These are phyloP conservation scores for Ectemnius lituratus DNA, from an alignment of 2,888 invertebrate genomes.

Conservation along the genomic window DNA sequence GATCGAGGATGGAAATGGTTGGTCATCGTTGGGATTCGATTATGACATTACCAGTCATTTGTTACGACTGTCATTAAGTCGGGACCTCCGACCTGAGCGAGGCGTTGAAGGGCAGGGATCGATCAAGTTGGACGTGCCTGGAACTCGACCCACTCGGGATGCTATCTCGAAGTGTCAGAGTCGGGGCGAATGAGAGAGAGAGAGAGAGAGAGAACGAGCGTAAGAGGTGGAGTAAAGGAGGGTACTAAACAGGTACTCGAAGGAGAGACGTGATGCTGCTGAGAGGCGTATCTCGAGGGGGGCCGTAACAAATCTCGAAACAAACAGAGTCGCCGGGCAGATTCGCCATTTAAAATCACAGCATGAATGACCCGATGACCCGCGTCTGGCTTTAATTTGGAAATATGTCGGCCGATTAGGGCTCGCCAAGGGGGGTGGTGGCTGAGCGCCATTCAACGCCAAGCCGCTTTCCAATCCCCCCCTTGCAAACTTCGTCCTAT, in stretches of 20 bases:
- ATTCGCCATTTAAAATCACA: slow-evolving; percentile 73
- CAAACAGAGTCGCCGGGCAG: slow-evolving; percentile 65
- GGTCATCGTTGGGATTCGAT: slow-evolving; percentile 47
- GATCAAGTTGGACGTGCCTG: slow-evolving; percentile 45
- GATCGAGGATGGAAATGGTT: slow-evolving; percentile 51
- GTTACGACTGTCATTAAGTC: slow-evolving; percentile 60
- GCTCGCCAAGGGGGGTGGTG: slow-evolving; percentile 59
- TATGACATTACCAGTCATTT: slow-evolving; percentile 61
- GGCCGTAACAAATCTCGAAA: slow-evolving; percentile 69
- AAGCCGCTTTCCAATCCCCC: slow-evolving; percentile 28
- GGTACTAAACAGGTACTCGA: too few relatives aligned
- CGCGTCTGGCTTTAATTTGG: slow-evolving; percentile 63
- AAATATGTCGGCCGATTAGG: slow-evolving; percentile 70
- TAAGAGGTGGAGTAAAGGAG: not conserved
- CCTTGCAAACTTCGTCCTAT: slow-evolving; percentile 23
- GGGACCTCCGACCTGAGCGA: slow-evolving; percentile 48
- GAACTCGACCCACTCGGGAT: slow-evolving; percentile 15
- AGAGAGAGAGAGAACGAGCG: not conserved
- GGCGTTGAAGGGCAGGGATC: slow-evolving; percentile 54
- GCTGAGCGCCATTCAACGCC: slow-evolving; percentile 43
- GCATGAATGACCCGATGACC: slow-evolving; percentile 62
- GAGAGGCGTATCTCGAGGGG: slow-evolving; percentile 41
- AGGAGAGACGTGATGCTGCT: not conserved
- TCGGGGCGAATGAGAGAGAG: not conserved
- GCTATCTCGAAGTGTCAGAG: slow-evolving; percentile 9